Conservation (phyloP, 1,140 invertebrate genomes). For the Cheumatopsyche charites region DNA sequence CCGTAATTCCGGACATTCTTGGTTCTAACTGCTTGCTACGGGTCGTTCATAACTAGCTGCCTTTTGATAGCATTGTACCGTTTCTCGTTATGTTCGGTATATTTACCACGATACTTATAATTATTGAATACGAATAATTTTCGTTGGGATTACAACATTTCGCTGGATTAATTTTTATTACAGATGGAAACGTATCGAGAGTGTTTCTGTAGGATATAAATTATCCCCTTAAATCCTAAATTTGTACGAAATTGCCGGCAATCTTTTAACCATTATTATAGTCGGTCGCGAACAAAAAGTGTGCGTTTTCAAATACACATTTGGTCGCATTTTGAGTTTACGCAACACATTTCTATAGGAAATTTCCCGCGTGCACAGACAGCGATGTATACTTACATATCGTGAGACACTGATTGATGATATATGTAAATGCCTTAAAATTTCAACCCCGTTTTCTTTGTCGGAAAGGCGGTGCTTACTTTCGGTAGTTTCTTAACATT, state of each 20-base stretch:
- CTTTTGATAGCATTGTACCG: too few relatives aligned
- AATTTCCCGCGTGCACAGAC: neutral
- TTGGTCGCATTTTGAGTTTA: neutral
- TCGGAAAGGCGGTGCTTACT: neutral
- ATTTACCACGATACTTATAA: too few relatives aligned
- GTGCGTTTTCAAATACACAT: slow-evolving; percentile 25
- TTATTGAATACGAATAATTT: too few relatives aligned
- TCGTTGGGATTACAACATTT: too few relatives aligned
- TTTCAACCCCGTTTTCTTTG: slow-evolving; percentile 26
- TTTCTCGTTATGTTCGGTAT: too few relatives aligned
- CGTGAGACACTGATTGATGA: slow-evolving; percentile 32
- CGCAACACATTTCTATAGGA: slow-evolving; percentile 10
- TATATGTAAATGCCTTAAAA: slow-evolving; percentile 35
- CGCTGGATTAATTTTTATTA: too few relatives aligned
- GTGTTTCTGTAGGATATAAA: neutral
- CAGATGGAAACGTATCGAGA: neutral
- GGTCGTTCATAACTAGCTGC: too few relatives aligned
- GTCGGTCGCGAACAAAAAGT: neutral
- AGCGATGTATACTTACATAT: slow-evolving; percentile 1
- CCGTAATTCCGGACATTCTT: too few relatives aligned
- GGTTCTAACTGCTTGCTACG: too few relatives aligned
- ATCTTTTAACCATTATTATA: slow-evolving; percentile 21
- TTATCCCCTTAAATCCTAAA: slow-evolving; percentile 15
- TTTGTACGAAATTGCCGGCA: slow-evolving; percentile 22
- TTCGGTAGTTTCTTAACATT: slow-evolving; percentile 1